These are phyloP conservation scores for Merluccius polli DNA, from an alignment of 2,797 vertebrate genomes.

Conservation along the genomic window DNA sequence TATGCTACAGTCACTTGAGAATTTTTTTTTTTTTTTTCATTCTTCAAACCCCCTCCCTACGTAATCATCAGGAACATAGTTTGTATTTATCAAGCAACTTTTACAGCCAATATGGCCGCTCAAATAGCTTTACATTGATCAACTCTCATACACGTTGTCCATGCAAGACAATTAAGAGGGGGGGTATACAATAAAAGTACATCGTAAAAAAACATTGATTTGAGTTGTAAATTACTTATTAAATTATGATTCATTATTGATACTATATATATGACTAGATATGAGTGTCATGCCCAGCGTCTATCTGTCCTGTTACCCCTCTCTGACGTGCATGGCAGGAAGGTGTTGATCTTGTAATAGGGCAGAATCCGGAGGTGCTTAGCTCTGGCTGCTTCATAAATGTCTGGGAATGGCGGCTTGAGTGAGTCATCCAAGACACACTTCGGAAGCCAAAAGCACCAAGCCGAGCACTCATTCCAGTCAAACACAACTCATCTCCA, in stretches of 20 bases:
- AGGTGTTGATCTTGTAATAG: conserved; percentile 10
- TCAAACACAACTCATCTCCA: conserved; percentile 34
- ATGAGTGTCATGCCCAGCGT: not conserved
- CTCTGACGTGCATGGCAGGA: not conserved
- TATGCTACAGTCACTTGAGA: no score
- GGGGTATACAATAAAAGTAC: not conserved
- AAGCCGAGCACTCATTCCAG: conserved; percentile 31
- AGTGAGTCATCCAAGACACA: conserved; percentile 26
- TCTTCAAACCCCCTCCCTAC: no score
- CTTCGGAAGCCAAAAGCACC: conserved; percentile 36
- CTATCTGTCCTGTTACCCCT: conserved; percentile 2
- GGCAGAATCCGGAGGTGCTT: not conserved
- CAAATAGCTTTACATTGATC: no score
- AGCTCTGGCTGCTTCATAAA: conserved; percentile 6
- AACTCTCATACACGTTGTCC: no score
- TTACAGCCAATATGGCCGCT: no score
- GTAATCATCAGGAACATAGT: no score
- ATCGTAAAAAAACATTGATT: not conserved
- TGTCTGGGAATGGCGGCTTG: conserved; percentile 14
- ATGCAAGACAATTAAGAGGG: no score
- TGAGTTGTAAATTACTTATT: not conserved
- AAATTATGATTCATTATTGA: not conserved
- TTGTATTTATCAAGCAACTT: no score
- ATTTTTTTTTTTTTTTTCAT: no score
- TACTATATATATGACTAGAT: not conserved